phyloP scores from a whole-genome alignment of 2,113 vertebrate genomes.

The Opisthocomus hoazin region DNA sequence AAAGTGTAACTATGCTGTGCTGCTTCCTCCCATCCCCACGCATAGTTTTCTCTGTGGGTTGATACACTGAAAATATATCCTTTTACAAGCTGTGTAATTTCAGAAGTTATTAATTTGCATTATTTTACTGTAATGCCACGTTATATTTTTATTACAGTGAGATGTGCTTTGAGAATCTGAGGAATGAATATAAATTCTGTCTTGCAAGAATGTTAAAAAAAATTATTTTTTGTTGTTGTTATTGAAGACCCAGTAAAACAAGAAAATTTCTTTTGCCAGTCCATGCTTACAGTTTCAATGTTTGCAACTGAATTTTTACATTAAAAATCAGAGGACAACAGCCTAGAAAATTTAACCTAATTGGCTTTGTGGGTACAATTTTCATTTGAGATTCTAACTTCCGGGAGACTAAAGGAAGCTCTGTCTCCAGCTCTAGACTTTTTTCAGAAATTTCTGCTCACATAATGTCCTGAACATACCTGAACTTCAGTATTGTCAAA shows the following conservation, averaged over 20 bases:
- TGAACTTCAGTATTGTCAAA: background rate
- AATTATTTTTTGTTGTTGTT: accelerated
- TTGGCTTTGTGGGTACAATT: background rate
- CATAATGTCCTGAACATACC: background rate
- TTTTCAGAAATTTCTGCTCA: background rate
- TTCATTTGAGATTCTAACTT: background rate
- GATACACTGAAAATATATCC: background rate
- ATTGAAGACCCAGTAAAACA: background rate
- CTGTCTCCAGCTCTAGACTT: background rate
- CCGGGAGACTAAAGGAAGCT: background rate
- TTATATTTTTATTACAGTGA: background rate
- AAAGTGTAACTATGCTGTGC: background rate
- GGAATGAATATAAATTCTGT: background rate
- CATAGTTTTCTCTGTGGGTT: background rate
- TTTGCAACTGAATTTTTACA: background rate
- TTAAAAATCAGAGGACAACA: background rate
- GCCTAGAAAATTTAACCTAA: background rate
- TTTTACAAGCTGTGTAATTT: background rate
- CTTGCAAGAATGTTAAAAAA: background rate
- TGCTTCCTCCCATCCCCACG: background rate
- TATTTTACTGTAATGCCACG: background rate
- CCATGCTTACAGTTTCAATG: background rate
- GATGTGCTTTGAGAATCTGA: background rate
- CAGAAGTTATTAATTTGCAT: background rate
- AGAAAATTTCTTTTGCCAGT: background rate